A percentile compares a stretch with the other conserved stretches of the same genome.
Evolutionary conservation across 2,888 invertebrate genomes (phyloP).

Genomic region (Poecilobothrus nobilitatus): DNA sequence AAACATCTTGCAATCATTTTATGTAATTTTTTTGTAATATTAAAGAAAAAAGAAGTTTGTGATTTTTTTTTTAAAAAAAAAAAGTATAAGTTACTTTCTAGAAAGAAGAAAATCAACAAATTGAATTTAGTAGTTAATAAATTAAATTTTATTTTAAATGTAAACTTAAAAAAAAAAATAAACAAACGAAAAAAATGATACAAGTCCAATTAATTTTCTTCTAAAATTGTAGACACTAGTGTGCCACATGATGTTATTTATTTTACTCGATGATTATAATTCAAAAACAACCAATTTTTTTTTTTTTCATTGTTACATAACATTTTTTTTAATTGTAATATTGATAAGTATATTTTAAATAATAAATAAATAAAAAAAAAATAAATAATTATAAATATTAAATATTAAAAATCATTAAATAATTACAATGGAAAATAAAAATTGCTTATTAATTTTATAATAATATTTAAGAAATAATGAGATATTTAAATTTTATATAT

Average conservation of each 20-base stretch:
- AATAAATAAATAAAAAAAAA: neutral
- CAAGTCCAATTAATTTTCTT: neutral
- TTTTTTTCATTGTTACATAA: constrained; percentile 1
- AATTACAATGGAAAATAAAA: neutral
- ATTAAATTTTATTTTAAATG: neutral
- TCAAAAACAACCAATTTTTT: neutral
- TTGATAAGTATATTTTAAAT: neutral
- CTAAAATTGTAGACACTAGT: neutral
- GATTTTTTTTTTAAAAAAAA: neutral
- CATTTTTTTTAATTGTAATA: constrained; percentile 1
- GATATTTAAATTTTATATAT: too few species aligned
- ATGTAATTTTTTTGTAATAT: neutral
- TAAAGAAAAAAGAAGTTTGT: neutral
- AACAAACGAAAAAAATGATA: neutral
- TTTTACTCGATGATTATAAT: neutral
- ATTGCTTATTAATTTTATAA: neutral
- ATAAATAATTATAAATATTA: neutral
- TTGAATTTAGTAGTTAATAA: neutral
- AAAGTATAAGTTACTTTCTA: neutral
- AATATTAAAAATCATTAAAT: neutral
- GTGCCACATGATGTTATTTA: constrained; percentile 6
- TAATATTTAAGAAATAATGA: too few species aligned
- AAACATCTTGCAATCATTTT: neutral
- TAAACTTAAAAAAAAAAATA: neutral
- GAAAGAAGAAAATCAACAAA: neutral